Base-by-base conservation (phyloP, 2,113 vertebrate genomes). In the Cavia aperea region DNA sequence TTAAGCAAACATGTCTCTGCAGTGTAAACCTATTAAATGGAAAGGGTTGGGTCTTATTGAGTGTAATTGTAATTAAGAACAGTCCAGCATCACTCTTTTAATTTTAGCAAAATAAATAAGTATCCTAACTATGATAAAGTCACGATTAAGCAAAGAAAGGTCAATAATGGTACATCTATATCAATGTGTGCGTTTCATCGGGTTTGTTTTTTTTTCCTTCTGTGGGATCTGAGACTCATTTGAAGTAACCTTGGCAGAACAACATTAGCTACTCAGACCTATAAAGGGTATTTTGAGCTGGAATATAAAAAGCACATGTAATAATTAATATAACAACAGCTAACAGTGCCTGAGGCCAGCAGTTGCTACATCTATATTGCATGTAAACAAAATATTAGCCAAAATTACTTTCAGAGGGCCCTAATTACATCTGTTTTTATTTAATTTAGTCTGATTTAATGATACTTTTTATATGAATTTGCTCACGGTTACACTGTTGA, bases 341-440 rank as follows among this genome's bases (percentile, higher is more conserved):
- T 94, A 89, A 91, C 94, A 96, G 93, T 94, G 94, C 96, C 92
- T 65, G 93, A 97, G 96, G 97, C 96, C 96, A 96, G 54, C 81
- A 82, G 95, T 96, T 97, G 92, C 89, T 97, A 89, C 89, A 92
- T 96, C 93, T 95, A 82, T 92, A 95, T 86, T 96, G 31, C 95
- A 95, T 96, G 92, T 90, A 97, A 97, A 97, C 95, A 97, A 96
- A 97, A 87, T 94, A 90, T 90, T 91, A 97, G 95, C 95, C 95
- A 97, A 97, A 97, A 96, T 96, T 95, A 95, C 93, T 97, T 97
- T 96, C 93, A 96, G 96, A 96, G 95, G 77, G 81, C 82, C 96
- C 96, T 96, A 96, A 97, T 97, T 97, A 58, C 86, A 95, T 97
- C 95, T 97, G 97, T 94, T 97, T 97, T 97, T 97, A 97, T 97